phyloP scores from a whole-genome alignment of 2,888 invertebrate genomes.

The Apodemia duryi region DNA sequence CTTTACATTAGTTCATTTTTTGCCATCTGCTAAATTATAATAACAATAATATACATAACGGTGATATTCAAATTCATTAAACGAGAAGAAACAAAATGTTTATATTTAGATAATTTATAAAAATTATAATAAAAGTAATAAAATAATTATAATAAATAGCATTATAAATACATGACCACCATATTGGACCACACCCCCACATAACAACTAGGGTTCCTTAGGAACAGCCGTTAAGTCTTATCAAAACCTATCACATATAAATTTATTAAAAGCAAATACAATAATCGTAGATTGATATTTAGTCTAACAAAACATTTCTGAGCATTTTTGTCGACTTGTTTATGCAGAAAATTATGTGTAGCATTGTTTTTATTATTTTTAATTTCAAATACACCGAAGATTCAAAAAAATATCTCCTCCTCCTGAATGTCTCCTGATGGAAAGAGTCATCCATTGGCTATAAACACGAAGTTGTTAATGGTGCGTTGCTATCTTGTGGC shows the following conservation, averaged over 20 bases:
- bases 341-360: neutral
- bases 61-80: neutral
- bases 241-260: constrained; percentile 13
- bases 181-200: constrained; percentile 7
- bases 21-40: too few relatives aligned
- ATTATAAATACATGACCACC: neutral
- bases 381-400: too few relatives aligned
- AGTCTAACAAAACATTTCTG: neutral
- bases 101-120: neutral
- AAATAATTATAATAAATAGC: neutral
- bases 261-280: constrained; percentile 3
- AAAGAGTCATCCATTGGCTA: too few relatives aligned
- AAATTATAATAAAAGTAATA: neutral
- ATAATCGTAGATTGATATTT: neutral
- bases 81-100: neutral
- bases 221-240: constrained; percentile 13
- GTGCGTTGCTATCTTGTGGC: too few relatives aligned
- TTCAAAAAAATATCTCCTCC: too few relatives aligned
- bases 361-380: too few relatives aligned
- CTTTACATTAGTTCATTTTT: too few relatives aligned
- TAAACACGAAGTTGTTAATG: too few relatives aligned
- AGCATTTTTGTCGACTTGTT: neutral
- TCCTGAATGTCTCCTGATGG: too few relatives aligned
- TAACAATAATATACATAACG: too few relatives aligned
- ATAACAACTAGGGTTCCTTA: constrained; percentile 14